A percentile compares a stretch with the other conserved stretches of the same genome.
These are phyloP conservation scores for Pangasius djambal DNA, from an alignment of 2,797 vertebrate genomes.

Conservation along the genomic window DNA sequence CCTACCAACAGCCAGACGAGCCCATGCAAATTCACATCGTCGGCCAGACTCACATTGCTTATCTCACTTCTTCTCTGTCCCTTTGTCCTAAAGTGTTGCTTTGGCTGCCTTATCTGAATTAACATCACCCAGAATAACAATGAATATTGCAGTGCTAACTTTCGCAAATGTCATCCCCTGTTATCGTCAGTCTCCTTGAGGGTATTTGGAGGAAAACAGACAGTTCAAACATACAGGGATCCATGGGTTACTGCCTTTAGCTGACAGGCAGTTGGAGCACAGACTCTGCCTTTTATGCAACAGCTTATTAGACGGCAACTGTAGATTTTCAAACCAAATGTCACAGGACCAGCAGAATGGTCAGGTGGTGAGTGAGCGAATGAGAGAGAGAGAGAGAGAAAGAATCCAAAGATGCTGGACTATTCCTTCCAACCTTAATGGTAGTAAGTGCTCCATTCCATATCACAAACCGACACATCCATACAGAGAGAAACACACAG, in stretches of 20 bases:
- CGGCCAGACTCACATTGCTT: constrained; percentile 6
- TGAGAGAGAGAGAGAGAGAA: not conserved
- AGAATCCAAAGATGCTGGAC: not conserved
- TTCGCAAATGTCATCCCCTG: constrained; percentile 33
- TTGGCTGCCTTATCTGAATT: constrained; percentile 23
- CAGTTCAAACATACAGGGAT: constrained; percentile 2
- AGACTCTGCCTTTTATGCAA: constrained; percentile 34
- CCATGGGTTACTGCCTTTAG: constrained; percentile 25
- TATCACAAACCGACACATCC: not conserved
- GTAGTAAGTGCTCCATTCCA: not conserved
- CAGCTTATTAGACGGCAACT: constrained; percentile 37
- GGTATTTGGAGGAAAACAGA: not conserved
- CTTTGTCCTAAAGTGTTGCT: constrained; percentile 17
- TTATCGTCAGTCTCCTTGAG: constrained; percentile 1
- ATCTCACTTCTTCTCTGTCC: not conserved
- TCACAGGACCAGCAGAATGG: constrained; percentile 28
- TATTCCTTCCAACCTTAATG: not conserved
- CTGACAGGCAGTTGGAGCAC: constrained; percentile 19
- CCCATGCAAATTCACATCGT: constrained; percentile 33
- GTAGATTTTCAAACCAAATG: constrained; percentile 36
- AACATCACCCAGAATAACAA: constrained; percentile 16
- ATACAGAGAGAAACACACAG: not conserved
- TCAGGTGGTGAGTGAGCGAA: not conserved
- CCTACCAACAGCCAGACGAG: constrained; percentile 16
- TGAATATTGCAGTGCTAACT: constrained; percentile 39